Conservation (phyloP, 2,797 vertebrate genomes). For the Sebastes oblongus region DNA sequence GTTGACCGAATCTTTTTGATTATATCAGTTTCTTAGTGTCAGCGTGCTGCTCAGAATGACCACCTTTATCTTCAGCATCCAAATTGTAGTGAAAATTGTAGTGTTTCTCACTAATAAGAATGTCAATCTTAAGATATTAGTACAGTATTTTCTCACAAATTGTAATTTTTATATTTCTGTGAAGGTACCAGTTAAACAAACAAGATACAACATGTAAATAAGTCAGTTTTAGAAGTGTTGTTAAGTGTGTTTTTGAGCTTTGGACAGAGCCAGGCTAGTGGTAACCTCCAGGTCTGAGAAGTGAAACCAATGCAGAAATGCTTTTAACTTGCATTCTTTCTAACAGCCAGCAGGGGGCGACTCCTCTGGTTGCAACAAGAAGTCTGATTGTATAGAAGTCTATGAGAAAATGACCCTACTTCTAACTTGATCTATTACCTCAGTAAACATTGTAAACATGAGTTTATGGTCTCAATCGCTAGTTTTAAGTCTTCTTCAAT, state of each 20-base stretch:
- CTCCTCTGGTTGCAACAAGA: no score
- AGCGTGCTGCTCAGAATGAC: constrained; percentile 11
- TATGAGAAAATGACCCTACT: no score
- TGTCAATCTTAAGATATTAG: not conserved
- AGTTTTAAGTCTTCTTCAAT: no score
- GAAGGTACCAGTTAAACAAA: not conserved
- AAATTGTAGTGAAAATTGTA: not conserved
- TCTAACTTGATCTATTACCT: no score
- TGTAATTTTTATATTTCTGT: not conserved
- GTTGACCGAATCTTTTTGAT: constrained; percentile 38
- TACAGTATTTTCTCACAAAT: not conserved
- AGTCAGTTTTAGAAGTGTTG: not conserved
- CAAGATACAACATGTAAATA: not conserved
- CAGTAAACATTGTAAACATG: no score
- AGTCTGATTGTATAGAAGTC: no score
- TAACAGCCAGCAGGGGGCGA: no score
- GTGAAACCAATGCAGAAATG: no score
- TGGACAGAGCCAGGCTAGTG: not conserved
- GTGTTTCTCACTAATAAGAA: not conserved
- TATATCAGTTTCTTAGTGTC: constrained; percentile 26
- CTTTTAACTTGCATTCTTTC: no score
- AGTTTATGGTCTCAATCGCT: no score
- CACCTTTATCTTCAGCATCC: not conserved
- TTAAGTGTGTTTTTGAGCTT: not conserved
- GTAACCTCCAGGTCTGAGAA: no score